Base-by-base conservation (phyloP, 2,888 invertebrate species). In the Clanis bilineata region DNA sequence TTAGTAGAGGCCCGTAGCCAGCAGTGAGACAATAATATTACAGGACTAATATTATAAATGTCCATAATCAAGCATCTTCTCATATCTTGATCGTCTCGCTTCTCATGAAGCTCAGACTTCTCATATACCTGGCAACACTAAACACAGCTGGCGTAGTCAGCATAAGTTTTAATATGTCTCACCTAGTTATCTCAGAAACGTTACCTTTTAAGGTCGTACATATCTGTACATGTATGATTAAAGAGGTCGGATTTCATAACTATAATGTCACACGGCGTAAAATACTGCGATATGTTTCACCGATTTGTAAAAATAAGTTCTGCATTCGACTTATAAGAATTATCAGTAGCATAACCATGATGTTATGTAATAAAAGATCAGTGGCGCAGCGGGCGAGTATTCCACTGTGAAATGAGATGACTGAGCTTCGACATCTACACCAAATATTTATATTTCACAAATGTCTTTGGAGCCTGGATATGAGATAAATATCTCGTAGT, bases 211-310 rank as follows among this genome's bases (percentile, higher is more conserved):
- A 15, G 59, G 59, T 44, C 25, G 18, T 36, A 39, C 59, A 59
- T 36, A 59, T 43, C 32, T 59, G 44, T 23, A 32, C 32, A 22
- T 36, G 44, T 56, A 28, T 39, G 32, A 51, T 21, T 51, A 32
- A 56, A 58, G 62, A 45, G 59, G 54, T 62, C 59, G 57, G 39
- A 45, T 62, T 59, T 62, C 62, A 59, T 62, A 59, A 59, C 56
- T 55, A 59, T 56, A 23, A 28, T 28, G 28, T 28, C 10, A 51
- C 18, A 21, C 18, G 10, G 3, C 18, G 18, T 51, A 32, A 32
- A 32, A 18, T 10, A 7, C 18, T 32, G 15, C 28, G 4, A 18
- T 15, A n/a, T 32, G 2, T 36, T 12, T 36, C 9, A 6, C 12
- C 12, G 5, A 10, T 10, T 12, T 7, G 12, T 10, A 36, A 5